phyloP scores from a whole-genome alignment of 2,888 invertebrate genomes.

The Leptarthrus brevirostris region DNA sequence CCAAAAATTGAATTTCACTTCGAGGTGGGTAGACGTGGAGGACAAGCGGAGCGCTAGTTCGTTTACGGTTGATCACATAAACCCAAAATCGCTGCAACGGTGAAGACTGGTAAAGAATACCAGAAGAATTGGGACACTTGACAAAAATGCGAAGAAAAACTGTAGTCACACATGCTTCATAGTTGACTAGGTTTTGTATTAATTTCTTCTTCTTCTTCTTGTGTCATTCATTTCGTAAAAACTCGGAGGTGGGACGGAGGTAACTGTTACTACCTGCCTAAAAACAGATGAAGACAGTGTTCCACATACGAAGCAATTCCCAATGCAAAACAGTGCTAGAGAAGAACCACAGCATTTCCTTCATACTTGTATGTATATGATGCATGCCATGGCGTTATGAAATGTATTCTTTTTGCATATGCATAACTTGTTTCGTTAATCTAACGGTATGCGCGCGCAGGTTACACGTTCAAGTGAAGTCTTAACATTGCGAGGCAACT shows the following conservation, averaged over 20 bases:
- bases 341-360: background rate
- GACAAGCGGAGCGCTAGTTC: background rate
- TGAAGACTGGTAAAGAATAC: conserved; percentile 10
- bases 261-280: conserved; percentile 28
- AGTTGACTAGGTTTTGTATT: conserved; percentile 11
- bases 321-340: conserved; percentile 12
- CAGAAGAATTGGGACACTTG: conserved; percentile 35
- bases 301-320: conserved; percentile 23
- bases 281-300: conserved; percentile 15
- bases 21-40: background rate
- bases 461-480: conserved; percentile 10
- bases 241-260: conserved; percentile 12
- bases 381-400: conserved; percentile 46
- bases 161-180: conserved; percentile 14
- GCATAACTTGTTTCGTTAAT: conserved; percentile 53
- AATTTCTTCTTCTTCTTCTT: background rate
- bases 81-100: conserved; percentile 16
- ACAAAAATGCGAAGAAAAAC: conserved; percentile 37
- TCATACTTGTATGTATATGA: background rate
- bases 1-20: background rate
- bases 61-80: background rate
- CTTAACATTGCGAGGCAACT: background rate
- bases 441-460: conserved; percentile 51
- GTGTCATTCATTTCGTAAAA: conserved; percentile 14
- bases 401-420: conserved; percentile 50